These are phyloP conservation scores for Eupithecia exiguata DNA, from an alignment of 2,888 invertebrate genomes.

Conservation along the genomic window DNA sequence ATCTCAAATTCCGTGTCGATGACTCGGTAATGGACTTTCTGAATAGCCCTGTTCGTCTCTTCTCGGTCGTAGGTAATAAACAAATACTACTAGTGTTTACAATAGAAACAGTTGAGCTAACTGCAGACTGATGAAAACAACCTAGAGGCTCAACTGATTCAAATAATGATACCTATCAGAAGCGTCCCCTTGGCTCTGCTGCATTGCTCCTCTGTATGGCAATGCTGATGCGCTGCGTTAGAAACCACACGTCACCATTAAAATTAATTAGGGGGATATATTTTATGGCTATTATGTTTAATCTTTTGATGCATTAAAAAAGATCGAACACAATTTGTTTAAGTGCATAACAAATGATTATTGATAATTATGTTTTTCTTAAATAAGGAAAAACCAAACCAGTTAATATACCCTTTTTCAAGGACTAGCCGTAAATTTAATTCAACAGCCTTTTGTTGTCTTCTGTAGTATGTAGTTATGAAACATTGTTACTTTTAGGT, in stretches of 20 bases:
- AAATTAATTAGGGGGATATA: not conserved
- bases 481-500: too few relatives aligned
- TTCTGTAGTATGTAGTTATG: not conserved
- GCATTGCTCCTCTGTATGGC: not conserved
- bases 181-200: not conserved
- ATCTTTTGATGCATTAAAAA: not conserved
- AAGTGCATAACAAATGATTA: not conserved
- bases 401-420: not conserved
- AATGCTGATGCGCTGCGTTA: not conserved
- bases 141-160: not conserved
- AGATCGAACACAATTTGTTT: not conserved
- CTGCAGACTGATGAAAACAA: not conserved
- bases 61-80: too few relatives aligned
- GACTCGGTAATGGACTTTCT: too few relatives aligned
- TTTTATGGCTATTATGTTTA: not conserved
- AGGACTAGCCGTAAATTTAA: conserved; percentile 1
- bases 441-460: not conserved
- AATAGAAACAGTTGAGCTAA: not conserved
- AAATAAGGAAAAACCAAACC: not conserved
- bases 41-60: too few relatives aligned
- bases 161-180: not conserved
- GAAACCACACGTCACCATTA: not conserved
- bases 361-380: not conserved
- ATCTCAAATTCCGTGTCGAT: too few relatives aligned
- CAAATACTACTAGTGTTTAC: not conserved